phyloP scores from a whole-genome alignment of 1,140 invertebrate genomes.

The Eueides isabella region DNA sequence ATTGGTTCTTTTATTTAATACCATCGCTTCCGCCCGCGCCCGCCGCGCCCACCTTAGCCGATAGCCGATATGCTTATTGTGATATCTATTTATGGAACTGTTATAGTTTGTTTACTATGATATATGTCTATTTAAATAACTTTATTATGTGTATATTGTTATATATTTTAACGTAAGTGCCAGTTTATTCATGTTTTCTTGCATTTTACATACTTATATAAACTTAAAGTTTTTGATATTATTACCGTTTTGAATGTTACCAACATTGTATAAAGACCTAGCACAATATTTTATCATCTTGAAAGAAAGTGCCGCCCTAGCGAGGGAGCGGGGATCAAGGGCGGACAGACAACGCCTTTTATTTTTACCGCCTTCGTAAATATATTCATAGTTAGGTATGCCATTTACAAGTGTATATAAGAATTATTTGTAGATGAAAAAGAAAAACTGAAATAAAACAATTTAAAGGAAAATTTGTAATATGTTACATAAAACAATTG shows the following conservation, averaged over 20 bases:
- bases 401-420: too few relatives aligned
- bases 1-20: slow-evolving; percentile 59
- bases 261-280: not conserved
- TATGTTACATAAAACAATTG: slow-evolving; percentile 34
- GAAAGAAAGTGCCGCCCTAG: slow-evolving; percentile 37
- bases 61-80: slow-evolving; percentile 18
- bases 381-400: too few relatives aligned
- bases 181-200: too few relatives aligned
- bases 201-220: too few relatives aligned
- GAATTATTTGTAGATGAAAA: not conserved
- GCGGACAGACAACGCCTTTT: slow-evolving; percentile 36
- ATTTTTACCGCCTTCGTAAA: not conserved
- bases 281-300: not conserved
- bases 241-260: too few relatives aligned
- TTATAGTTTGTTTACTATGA: not conserved
- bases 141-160: slow-evolving; percentile 3
- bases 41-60: slow-evolving; percentile 46
- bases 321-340: slow-evolving; percentile 33
- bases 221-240: too few relatives aligned
- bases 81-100: not conserved
- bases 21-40: slow-evolving; percentile 61
- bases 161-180: too few relatives aligned
- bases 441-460: not conserved
- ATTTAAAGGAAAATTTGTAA: not conserved
- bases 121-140: not conserved